phyloP scores from a whole-genome alignment of 2,888 invertebrate species.

The Xestobium rufovillosum region DNA sequence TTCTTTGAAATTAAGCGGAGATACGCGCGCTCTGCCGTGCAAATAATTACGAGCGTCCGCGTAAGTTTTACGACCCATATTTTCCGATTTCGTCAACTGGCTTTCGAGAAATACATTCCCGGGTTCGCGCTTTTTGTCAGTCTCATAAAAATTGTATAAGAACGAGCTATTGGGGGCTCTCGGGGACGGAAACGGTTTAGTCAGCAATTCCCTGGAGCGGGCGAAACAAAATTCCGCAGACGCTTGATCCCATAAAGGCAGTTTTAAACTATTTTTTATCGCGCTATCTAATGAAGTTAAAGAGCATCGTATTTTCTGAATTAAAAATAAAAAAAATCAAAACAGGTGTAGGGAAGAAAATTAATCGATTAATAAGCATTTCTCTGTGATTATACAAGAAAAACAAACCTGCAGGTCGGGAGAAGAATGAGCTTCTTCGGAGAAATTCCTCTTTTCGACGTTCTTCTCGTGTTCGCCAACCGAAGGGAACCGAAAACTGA shows the following conservation, averaged over 20 bases:
- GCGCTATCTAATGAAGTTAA: slow-evolving; percentile 47
- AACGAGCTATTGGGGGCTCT: slow-evolving; percentile 37
- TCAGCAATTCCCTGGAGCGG: slow-evolving; percentile 60
- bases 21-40: slow-evolving; percentile 21
- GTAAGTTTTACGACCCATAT: slow-evolving; percentile 41
- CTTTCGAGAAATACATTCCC: slow-evolving; percentile 31
- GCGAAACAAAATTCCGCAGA: slow-evolving; percentile 67
- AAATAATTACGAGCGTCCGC: slow-evolving; percentile 27
- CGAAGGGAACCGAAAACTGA: slow-evolving; percentile 67
- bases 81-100: slow-evolving; percentile 42
- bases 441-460: slow-evolving; percentile 72
- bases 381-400: slow-evolving; percentile 14
- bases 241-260: slow-evolving; percentile 66
- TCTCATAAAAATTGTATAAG: slow-evolving; percentile 31
- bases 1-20: slow-evolving; percentile 8
- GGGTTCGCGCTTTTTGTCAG: slow-evolving; percentile 24
- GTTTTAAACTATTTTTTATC: slow-evolving; percentile 43
- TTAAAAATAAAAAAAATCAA: slow-evolving; percentile 20
- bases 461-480: slow-evolving; percentile 49
- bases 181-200: slow-evolving; percentile 47
- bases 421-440: slow-evolving; percentile 79
- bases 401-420: slow-evolving; percentile 77
- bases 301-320: slow-evolving; percentile 42
- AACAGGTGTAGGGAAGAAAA: slow-evolving; percentile 21
- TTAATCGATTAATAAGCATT: too few species aligned